Percentiles rank a stretch among this genome's conserved stretches.
phyloP scores from a whole-genome alignment of 2,888 invertebrate species.

The Tetragonula carbonaria region DNA sequence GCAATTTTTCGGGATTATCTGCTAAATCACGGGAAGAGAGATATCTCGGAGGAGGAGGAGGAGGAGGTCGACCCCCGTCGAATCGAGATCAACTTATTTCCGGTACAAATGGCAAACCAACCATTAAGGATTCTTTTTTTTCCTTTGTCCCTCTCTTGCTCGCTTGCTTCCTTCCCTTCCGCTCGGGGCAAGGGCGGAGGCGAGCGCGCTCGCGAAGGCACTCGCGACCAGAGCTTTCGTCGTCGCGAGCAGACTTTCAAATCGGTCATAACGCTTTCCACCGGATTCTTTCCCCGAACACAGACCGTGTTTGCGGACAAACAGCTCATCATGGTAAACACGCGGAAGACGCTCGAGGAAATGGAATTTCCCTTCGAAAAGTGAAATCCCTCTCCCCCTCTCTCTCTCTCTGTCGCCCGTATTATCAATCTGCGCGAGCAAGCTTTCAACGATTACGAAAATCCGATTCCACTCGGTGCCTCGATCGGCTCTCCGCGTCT shows the following conservation, averaged over 20 bases:
- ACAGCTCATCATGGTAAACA: conserved; percentile 57
- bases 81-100: conserved; percentile 46
- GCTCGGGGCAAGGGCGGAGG: neutral
- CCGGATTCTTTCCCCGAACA: conserved; percentile 37
- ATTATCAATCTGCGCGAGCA: conserved; percentile 49
- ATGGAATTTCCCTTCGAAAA: conserved; percentile 56
- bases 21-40: conserved; percentile 33
- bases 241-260: conserved; percentile 44
- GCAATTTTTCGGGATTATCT: conserved; percentile 43
- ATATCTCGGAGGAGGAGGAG: neutral
- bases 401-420: conserved; percentile 30
- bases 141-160: neutral
- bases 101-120: conserved; percentile 27
- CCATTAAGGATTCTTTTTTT: conserved; percentile 2
- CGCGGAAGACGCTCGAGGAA: conserved; percentile 47
- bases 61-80: neutral
- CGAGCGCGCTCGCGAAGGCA: neutral
- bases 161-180: neutral
- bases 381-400: conserved; percentile 32
- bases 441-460: conserved; percentile 42
- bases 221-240: conserved; percentile 1
- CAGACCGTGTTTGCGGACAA: conserved; percentile 62
- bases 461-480: conserved; percentile 46
- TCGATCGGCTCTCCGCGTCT: neutral
- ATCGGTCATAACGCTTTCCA: conserved; percentile 55